These are phyloP conservation scores for Invenusta paracnida DNA, from an alignment of 2,888 invertebrate species.

Conservation along the genomic window DNA sequence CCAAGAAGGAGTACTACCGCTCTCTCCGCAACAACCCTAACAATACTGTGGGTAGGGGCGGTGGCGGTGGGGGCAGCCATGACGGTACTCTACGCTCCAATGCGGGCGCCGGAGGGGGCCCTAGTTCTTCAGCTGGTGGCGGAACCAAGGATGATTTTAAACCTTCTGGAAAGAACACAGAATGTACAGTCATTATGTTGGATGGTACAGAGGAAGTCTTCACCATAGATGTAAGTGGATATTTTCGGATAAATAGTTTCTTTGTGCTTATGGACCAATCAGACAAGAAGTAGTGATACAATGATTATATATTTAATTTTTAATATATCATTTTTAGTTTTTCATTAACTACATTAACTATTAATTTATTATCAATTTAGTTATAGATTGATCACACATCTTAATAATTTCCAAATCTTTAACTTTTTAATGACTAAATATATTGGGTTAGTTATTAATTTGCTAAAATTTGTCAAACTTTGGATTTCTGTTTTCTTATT, in stretches of 20 bases:
- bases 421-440: no score
- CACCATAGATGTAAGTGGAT: constrained; percentile 32
- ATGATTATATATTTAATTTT: no score
- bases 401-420: no score
- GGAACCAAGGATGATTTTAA: neutral
- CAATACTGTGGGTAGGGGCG: constrained; percentile 28
- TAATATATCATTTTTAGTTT: no score
- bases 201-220: constrained; percentile 38
- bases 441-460: no score
- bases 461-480: no score
- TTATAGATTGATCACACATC: neutral
- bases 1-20: neutral
- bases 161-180: constrained; percentile 22
- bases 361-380: no score
- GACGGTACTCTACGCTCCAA: constrained; percentile 26
- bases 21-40: neutral
- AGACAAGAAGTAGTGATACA: no score
- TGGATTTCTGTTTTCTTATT: no score
- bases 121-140: neutral
- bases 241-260: no score
- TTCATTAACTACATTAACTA: no score
- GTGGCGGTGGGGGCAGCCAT: constrained; percentile 1
- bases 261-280: no score
- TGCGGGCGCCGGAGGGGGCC: neutral
- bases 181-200: constrained; percentile 37